phyloP scores from a whole-genome alignment of 2,888 invertebrate species.

The Agriotes lineatus region DNA sequence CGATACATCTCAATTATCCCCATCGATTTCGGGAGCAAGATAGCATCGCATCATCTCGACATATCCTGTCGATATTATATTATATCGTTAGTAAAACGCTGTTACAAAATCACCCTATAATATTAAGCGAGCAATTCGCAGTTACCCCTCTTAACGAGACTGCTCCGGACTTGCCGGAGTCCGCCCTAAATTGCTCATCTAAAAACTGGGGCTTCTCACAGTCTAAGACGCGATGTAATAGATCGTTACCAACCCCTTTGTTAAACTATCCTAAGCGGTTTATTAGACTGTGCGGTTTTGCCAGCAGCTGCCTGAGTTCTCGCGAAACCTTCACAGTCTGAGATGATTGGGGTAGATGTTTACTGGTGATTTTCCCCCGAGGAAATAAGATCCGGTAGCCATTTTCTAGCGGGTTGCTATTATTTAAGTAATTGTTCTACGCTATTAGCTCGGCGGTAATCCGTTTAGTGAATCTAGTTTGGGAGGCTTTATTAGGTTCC shows the following conservation, averaged over 20 bases:
- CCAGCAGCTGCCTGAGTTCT: background rate
- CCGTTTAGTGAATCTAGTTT: slow-evolving; percentile 64
- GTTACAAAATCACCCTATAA: slow-evolving; percentile 58
- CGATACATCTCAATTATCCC: slow-evolving; percentile 19
- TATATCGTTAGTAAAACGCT: slow-evolving; percentile 55
- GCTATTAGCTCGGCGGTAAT: slow-evolving; percentile 63
- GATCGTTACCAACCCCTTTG: slow-evolving; percentile 62
- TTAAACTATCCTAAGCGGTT: slow-evolving; percentile 56
- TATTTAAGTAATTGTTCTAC: slow-evolving; percentile 66
- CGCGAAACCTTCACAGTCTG: slow-evolving; percentile 33
- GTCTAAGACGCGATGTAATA: slow-evolving; percentile 58
- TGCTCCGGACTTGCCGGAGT: slow-evolving; percentile 46
- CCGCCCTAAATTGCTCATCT: slow-evolving; percentile 46
- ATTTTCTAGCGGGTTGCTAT: slow-evolving; percentile 64
- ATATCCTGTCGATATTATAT: slow-evolving; percentile 51
- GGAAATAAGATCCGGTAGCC: slow-evolving; percentile 65
- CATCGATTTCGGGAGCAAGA: slow-evolving; percentile 28
- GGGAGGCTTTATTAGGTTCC: slow-evolving; percentile 55
- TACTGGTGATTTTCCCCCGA: slow-evolving; percentile 62
- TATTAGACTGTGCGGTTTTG: slow-evolving; percentile 48
- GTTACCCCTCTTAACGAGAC: slow-evolving; percentile 52
- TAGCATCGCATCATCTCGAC: slow-evolving; percentile 27
- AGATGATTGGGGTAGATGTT: slow-evolving; percentile 57
- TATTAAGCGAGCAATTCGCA: slow-evolving; percentile 52
- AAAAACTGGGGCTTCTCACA: slow-evolving; percentile 54